Conservation (phyloP, 2,888 invertebrate genomes). For the Drosophila meridionalis region DNA sequence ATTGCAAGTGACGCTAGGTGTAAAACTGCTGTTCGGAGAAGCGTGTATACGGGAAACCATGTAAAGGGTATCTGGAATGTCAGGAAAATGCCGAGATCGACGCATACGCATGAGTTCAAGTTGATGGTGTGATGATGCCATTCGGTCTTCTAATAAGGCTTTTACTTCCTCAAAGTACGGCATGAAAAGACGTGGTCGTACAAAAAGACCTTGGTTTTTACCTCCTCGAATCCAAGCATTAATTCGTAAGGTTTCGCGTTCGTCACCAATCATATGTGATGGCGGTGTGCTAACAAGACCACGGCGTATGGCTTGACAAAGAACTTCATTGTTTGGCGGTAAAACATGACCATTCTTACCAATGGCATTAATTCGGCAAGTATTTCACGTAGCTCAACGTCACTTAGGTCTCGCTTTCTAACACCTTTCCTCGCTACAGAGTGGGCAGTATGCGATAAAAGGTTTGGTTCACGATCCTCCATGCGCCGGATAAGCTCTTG, state of each 20-base stretch:
- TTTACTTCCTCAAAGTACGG: conserved; percentile 98
- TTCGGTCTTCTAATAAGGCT: conserved; percentile 92
- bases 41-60: conserved; percentile 88
- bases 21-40: conserved; percentile 74
- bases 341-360: conserved; percentile 95
- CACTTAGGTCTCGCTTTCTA: conserved; percentile 92
- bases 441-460: conserved; percentile 96
- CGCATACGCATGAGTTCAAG: conserved; percentile 90
- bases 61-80: conserved; percentile 97
- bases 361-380: conserved; percentile 93
- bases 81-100: conserved; percentile 90
- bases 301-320: conserved; percentile 89
- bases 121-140: conserved; percentile 90
- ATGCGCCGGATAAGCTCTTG: conserved; percentile 92
- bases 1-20: conserved; percentile 64
- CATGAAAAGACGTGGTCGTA: conserved; percentile 95
- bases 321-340: conserved; percentile 92
- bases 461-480: conserved; percentile 95
- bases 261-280: conserved; percentile 93
- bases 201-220: conserved; percentile 89
- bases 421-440: conserved; percentile 93
- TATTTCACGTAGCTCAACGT: conserved; percentile 93
- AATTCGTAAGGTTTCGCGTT: conserved; percentile 87
- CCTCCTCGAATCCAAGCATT: conserved; percentile 93
- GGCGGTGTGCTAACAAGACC: conserved; percentile 93